Conservation (phyloP, 2,888 invertebrate species). For the Melangyna quadrimaculata region DNA sequence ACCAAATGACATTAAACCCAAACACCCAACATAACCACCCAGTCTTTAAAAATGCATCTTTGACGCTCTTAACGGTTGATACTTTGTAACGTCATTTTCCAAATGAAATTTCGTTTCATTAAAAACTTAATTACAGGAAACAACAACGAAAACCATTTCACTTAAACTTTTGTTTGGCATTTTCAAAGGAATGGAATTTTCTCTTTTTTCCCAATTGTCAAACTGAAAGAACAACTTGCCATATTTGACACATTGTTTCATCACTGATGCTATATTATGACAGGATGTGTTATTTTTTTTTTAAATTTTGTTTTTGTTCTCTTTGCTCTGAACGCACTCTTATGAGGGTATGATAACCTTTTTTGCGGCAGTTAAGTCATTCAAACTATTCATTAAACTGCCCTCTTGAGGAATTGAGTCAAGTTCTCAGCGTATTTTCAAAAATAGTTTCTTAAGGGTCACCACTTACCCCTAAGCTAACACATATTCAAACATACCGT, state of each 20-base stretch:
- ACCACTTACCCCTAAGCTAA: slow-evolving; percentile 8
- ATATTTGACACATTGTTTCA: slow-evolving; percentile 48
- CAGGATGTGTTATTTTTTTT: not conserved
- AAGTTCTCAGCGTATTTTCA: slow-evolving; percentile 48
- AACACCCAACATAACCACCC: not conserved
- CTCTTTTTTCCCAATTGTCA: not conserved
- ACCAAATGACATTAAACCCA: slow-evolving; percentile 2
- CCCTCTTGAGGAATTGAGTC: slow-evolving; percentile 54
- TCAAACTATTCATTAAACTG: slow-evolving; percentile 59
- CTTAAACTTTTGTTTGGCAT: not conserved
- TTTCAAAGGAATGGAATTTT: slow-evolving; percentile 33
- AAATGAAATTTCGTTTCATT: slow-evolving; percentile 40
- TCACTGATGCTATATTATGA: not conserved
- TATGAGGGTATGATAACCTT: slow-evolving; percentile 51
- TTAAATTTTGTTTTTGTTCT: no score
- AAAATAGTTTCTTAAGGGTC: slow-evolving; percentile 62
- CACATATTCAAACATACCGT: not conserved
- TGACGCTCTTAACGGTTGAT: not conserved
- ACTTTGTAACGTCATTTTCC: not conserved
- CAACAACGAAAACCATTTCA: slow-evolving; percentile 7
- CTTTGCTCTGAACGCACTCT: slow-evolving; percentile 29
- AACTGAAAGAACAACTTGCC: slow-evolving; percentile 23
- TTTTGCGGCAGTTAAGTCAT: slow-evolving; percentile 57
- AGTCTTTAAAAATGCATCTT: not conserved
- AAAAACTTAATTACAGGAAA: slow-evolving; percentile 52